These are phyloP conservation scores for Saccostrea echinata DNA, from an alignment of 1,140 invertebrate species.

Conservation along the genomic window DNA sequence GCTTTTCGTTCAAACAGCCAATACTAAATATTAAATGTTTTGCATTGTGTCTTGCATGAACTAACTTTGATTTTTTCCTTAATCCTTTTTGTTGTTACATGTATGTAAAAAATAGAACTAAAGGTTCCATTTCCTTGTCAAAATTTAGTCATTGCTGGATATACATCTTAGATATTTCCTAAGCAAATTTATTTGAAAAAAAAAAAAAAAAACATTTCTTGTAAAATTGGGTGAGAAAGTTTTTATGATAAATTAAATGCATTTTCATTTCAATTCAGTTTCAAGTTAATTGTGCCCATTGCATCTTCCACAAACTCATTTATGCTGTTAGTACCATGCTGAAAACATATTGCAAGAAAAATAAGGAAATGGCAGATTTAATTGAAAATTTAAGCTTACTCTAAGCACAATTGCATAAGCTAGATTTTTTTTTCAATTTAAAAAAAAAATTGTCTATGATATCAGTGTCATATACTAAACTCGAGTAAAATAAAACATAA, in stretches of 20 bases:
- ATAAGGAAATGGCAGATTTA: too few species aligned
- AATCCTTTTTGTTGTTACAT: not conserved
- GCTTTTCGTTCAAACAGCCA: not conserved
- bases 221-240: not conserved
- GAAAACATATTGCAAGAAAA: too few species aligned
- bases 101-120: not conserved
- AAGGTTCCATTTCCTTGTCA: too few species aligned
- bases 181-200: not conserved
- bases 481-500: too few species aligned
- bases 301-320: not conserved
- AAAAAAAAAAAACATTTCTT: not conserved
- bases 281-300: too few species aligned
- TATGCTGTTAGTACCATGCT: not conserved
- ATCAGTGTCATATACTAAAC: too few species aligned
- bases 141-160: not conserved
- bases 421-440: too few species aligned
- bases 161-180: not conserved
- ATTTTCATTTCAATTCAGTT: not conserved
- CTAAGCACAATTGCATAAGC: too few species aligned
- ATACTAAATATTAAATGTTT: not conserved
- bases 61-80: not conserved
- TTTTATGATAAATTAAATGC: not conserved
- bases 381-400: too few species aligned
- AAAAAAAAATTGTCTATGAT: too few species aligned
- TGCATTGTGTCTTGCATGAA: not conserved